These are phyloP conservation scores for Proterorhinus semilunaris DNA, from an alignment of 2,113 vertebrate species.

Conservation along the genomic window DNA sequence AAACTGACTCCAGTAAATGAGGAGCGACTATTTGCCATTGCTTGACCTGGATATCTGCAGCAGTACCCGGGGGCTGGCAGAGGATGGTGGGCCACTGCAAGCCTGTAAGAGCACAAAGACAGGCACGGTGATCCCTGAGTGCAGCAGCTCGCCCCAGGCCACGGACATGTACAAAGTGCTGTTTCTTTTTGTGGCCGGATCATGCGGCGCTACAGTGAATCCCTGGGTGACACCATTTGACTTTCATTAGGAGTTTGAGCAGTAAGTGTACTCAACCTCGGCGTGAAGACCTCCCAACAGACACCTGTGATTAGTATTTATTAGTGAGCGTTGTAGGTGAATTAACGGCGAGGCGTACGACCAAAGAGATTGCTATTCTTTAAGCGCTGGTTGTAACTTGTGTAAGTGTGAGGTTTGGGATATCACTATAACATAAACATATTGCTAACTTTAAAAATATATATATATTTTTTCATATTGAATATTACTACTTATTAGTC, in stretches of 20 bases:
- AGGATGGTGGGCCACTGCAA: conserved; percentile 42
- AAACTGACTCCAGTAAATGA: conserved; percentile 13
- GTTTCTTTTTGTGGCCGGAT: conserved; percentile 43
- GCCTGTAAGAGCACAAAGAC: conserved; percentile 41
- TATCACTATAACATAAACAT: not conserved
- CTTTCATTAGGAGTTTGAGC: conserved; percentile 60
- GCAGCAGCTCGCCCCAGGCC: conserved; percentile 45
- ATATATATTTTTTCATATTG: no score
- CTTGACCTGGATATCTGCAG: conserved; percentile 77
- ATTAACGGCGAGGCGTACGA: conserved; percentile 21
- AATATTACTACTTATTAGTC: no score
- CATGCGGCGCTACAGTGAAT: conserved; percentile 27
- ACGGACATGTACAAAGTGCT: conserved; percentile 37
- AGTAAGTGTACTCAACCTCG: conserved; percentile 47
- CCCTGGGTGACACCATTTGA: conserved; percentile 47
- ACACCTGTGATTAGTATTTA: conserved; percentile 43
- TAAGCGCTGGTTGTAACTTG: not conserved
- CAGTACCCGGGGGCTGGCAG: conserved; percentile 43
- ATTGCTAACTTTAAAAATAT: no score
- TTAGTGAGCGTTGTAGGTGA: conserved; percentile 20
- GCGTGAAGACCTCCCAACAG: conserved; percentile 37
- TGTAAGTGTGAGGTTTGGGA: no score
- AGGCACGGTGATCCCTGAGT: conserved; percentile 60
- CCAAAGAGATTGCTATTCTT: conserved; percentile 15
- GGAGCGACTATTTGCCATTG: conserved; percentile 71